A percentile compares a stretch with the other conserved stretches of the same genome.
Conservation (phyloP, 2,113 vertebrate species). For the Osmerus eperlanus region DNA sequence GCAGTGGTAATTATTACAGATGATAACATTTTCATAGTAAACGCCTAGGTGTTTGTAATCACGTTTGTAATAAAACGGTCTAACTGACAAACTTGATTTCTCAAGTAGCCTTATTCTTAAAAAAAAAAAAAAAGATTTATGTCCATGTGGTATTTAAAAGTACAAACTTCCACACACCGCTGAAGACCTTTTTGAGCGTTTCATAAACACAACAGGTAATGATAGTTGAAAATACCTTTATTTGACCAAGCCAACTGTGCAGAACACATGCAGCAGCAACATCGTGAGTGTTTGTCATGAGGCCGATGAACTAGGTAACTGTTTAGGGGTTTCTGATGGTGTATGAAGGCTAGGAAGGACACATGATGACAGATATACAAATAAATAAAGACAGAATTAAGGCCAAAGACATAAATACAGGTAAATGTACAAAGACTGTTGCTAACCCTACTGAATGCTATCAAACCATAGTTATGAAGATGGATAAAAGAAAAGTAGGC, state of each 20-base stretch:
- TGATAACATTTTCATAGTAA: conserved; percentile 57
- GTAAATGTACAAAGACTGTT: conserved; percentile 27
- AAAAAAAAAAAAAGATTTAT: not conserved
- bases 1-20: conserved; percentile 39
- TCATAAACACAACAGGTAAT: not conserved
- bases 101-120: not conserved
- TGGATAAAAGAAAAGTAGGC: conserved; percentile 31
- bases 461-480: conserved; percentile 11
- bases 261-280: conserved; percentile 17
- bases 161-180: too few species aligned
- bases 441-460: conserved; percentile 35
- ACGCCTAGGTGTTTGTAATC: conserved; percentile 73
- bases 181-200: not conserved
- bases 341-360: conserved; percentile 28
- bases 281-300: conserved; percentile 20
- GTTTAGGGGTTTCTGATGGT: conserved; percentile 21
- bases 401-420: conserved; percentile 51
- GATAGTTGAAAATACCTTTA: not conserved
- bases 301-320: not conserved
- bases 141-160: too few species aligned
- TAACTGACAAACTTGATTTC: conserved; percentile 40
- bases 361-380: conserved; percentile 42
- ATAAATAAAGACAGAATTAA: conserved; percentile 70
- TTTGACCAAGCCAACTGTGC: conserved; percentile 11
- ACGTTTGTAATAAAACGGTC: conserved; percentile 77